Base-by-base conservation (phyloP, 2,888 invertebrate species). In the Tipula lateralis region DNA sequence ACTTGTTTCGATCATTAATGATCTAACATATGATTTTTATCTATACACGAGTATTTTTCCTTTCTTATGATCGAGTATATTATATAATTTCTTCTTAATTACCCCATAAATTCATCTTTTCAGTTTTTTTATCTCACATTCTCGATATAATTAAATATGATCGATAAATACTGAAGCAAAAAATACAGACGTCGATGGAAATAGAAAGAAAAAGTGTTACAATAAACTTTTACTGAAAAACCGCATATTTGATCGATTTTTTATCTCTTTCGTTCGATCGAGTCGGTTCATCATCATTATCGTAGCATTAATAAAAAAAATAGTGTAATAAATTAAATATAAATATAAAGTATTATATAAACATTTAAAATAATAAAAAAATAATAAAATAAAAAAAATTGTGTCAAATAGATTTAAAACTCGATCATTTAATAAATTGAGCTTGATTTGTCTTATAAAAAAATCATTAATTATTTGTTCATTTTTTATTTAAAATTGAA, bases 201-300 rank as follows among this genome's bases (percentile, higher is more conserved):
- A 66, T 66, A 66, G 66, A 66, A 66, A 66, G 66, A 66, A 66
- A 66, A 66, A 66, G 66, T 66, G 66, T 66, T 66, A 66, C 66
- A 66, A 66, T 66, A 66, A 66, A 66, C 66, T 66, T 66, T 66
- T 66, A 66, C 66, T 66, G 24, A 66, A 66, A 44, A 66, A 66
- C 66, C 66, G 66, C 66, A 66, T 24, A 66, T 66, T 66, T 66
- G 66, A 66, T 66, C 66, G 66, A 66, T 19, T 66, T 66, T 66
- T 66, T 66, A 66, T 66, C 66, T 66, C 66, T 66, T 66, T 66
- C 66, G 24, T 24, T 66, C 66, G 24, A 66, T 66, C 66, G 24
- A 13, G n/a, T 4, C 44, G 44, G n/a, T 44, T 16, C 39, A 39
- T 39, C 39, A n/a, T 39, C 44, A 44, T 24, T 6, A 66, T 16